Base-by-base conservation (phyloP, 2,797 vertebrate genomes). In the Urosaurus nigricauda region DNA sequence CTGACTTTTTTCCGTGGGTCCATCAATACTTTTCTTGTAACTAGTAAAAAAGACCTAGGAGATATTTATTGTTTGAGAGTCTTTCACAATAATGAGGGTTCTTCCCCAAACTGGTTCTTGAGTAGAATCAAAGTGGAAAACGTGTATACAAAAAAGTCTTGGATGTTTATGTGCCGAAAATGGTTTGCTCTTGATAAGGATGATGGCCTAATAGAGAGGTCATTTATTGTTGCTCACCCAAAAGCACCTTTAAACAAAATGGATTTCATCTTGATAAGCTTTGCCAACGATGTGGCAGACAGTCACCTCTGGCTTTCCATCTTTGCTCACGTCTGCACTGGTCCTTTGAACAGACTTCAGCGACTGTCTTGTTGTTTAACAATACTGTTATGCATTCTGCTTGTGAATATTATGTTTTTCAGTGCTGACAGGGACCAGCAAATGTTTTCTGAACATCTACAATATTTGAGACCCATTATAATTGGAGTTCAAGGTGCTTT, bases 71-170 rank as follows among this genome's bases (percentile, higher is more conserved):
- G 94, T 56, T 32, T 97, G 73, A 95, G 65, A 0, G 60, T 96
- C n/a, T 97, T 96, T 95, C 96, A 97, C 53, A 94, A 94, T 85
- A 96, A 96, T 0, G 85, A 87, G 1, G 94, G 95, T 21, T 8
- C 1, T 3, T 88, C 90, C 1, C 93, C 97, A 7, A 29, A 71
- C 8, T 97, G 97, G 97, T 97, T 96, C 77, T 40, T 97, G 81
- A 97, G 97, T 89, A 93, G 97, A 87, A 88, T 95, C 85, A 96
- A 96, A 89, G 95, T 97, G 84, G 96, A 97, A 90, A 94, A 96
- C 2, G 81, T 68, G 0, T 92, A 92, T 32, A 96, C 84, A 3
- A 79, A 92, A 26, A 92, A 88, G 79, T 91, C 78, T n/a, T 97
- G 96, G 96, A 93, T 96, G 73, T 97, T 97, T 70, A 19, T 97